Evolutionary conservation across 1,140 invertebrate species (phyloP), one percentile per base, ranked within the genome.

Genomic region (Artemia franciscana): DNA sequence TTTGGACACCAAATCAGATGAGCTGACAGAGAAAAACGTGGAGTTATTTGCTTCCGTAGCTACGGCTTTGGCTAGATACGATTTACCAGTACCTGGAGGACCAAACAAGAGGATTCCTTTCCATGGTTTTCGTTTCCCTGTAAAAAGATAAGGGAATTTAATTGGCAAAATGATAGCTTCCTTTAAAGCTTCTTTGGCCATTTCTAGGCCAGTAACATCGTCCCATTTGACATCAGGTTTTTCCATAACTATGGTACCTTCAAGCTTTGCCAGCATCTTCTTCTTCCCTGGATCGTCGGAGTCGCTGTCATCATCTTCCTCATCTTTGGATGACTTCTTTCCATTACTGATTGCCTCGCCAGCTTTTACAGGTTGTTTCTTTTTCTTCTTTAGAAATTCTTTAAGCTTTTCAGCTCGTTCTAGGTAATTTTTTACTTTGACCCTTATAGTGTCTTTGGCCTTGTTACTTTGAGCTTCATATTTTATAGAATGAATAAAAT

Each of bases 1-100:
- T 77, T 99, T 99, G 18, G 93, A 97, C 27, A 99, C 93, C 60
- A 99, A 77, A 80, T 98, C 92, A 18, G 94, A 94, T 59, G 92
- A 97, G 2, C 94, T 98, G 0, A 99, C 91, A 2, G 93, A 96
- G 75, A 99, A 96, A 74, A 99, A 99, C 60, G 90, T 98, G 7
- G 95, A 98, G 73, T 98, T 96, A 70, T 95, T 95, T 0, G 96
- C 95, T 78, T 99, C 96, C 12, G 95, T 98, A 4, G 96, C 95
- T 2, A 99, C 94, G 63, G 96, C 96, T 75, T 99, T 98, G 9
- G 94, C 96, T 67, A 99, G 77, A 74, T 91, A 98, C 12, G 95
- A 98, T 81, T 99, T 99, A 76, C 95, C 96, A 64, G 96, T 99
- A 75, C 96, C 96, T 70, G 96, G 96, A 58, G 95, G 96, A 78